These are phyloP conservation scores for Lucilia cuprina DNA, from an alignment of 1,140 invertebrate species.

Conservation along the genomic window DNA sequence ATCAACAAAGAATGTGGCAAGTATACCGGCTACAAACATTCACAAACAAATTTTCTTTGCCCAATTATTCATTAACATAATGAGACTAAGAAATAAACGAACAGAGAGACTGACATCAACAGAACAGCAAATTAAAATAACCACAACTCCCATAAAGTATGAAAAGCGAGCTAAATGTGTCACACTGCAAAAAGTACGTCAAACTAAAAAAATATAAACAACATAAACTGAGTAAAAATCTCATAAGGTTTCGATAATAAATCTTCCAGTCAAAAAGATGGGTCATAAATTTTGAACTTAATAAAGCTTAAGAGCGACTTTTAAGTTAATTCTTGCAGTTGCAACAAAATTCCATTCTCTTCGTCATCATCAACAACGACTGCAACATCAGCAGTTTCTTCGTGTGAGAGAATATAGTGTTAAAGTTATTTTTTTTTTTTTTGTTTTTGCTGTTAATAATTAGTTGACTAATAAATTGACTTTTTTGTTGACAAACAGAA, in stretches of 20 bases:
- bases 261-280: conserved; percentile 14
- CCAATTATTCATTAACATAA: conserved; percentile 21
- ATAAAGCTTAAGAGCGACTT: neutral
- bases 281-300: conserved; percentile 22
- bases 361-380: too few species aligned
- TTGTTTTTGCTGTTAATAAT: too few species aligned
- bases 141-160: neutral
- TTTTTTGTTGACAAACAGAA: too few species aligned
- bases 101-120: neutral
- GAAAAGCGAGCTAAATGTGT: neutral
- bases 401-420: too few species aligned
- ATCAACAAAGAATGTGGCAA: neutral
- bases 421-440: too few species aligned
- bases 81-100: neutral
- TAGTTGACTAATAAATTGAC: too few species aligned
- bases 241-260: conserved; percentile 19
- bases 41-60: conserved; percentile 36
- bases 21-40: neutral
- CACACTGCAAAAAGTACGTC: neutral
- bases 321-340: neutral
- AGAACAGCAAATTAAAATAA: neutral
- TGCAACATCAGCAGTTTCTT: too few species aligned
- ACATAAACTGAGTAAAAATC: neutral
- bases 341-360: neutral
- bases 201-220: too few species aligned